Base-by-base conservation (phyloP, 1,140 invertebrate species). In the Macrostomum lignano region DNA sequence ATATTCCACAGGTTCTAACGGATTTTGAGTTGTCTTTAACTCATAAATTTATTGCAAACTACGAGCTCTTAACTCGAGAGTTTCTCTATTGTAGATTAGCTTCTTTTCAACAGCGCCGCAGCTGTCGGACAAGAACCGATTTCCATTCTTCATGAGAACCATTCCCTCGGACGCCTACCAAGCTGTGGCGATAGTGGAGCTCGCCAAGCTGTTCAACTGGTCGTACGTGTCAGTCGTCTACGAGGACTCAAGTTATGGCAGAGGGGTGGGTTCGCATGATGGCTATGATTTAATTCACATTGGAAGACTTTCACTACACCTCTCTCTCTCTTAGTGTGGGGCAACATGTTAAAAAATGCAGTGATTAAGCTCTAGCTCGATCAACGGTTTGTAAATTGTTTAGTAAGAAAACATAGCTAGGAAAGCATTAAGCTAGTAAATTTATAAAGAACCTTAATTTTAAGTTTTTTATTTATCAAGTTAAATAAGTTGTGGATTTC, bases 1-100 rank as follows among this genome's bases (percentile, higher is more conserved):
- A 73, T 52, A 88, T 88, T 53, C 81, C 81, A 10, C 81, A 86
- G 69, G 79, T 86, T 56, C 23, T 24, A 24, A n/a, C 15, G 15
- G 15, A 9, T n/a, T n/a, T n/a, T n/a, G n/a, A n/a, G n/a, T n/a
- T n/a, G n/a, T n/a, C n/a, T 15, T 28, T 3, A 9, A 7, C 9
- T 3, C 19, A 5, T 28, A 5, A 28, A 7, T 28, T 28, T 28
- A n/a, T n/a, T n/a, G n/a, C n/a, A n/a, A n/a, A n/a, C n/a, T n/a
- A n/a, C 19, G 19, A 15, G 15, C 5, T 28, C 19, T 28, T 28
- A 9, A 15, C 19, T 5, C 3, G 4, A 28, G 15, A 7, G 26
- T 5, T 17, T 5, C 66, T 40, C 71, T 71, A 36, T 69, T 69
- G 0, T 69, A 71, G 51, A 68, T 76, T 40, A 72, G 71, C 21